Percentiles rank a stretch among this genome's conserved stretches.
Evolutionary conservation across 2,113 vertebrate species (phyloP).

Genomic region (Bostrychus sinensis): DNA sequence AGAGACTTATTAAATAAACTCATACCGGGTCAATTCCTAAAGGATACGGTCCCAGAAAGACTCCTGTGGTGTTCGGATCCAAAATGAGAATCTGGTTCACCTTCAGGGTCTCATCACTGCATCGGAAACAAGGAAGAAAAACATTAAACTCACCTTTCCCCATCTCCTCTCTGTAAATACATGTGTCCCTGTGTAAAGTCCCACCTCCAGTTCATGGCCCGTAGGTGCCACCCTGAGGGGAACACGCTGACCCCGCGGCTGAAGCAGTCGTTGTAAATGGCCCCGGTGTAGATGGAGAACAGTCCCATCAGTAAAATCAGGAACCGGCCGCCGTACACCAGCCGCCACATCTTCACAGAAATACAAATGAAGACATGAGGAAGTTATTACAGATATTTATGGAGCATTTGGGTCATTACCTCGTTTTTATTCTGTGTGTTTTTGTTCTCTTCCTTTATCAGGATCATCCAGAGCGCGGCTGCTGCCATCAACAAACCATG

Average conservation of each 20-base stretch:
- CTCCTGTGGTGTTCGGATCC: slow-evolving; percentile 87
- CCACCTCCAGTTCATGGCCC: slow-evolving; percentile 92
- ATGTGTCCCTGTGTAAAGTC: too few species aligned
- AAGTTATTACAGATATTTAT: not conserved
- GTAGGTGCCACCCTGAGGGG: slow-evolving; percentile 93
- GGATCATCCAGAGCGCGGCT: slow-evolving; percentile 91
- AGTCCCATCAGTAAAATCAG: slow-evolving; percentile 96
- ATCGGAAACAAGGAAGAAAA: slow-evolving; percentile 71
- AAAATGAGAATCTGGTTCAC: slow-evolving; percentile 86
- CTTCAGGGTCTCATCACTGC: slow-evolving; percentile 82
- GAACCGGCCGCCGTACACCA: slow-evolving; percentile 93
- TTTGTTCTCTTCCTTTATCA: slow-evolving; percentile 81
- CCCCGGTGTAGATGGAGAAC: slow-evolving; percentile 94
- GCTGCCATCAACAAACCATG: slow-evolving; percentile 92
- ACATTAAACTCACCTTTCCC: not conserved
- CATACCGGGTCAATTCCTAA: slow-evolving; percentile 96
- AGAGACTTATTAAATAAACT: not conserved
- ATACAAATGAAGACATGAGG: not conserved
- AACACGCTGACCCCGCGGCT: slow-evolving; percentile 97
- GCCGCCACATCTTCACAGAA: slow-evolving; percentile 90
- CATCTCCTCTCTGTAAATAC: too few species aligned
- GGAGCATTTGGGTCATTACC: not conserved
- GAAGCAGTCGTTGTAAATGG: slow-evolving; percentile 99
- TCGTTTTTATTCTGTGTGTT: not conserved
- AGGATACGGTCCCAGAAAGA: slow-evolving; percentile 93